phyloP scores from a whole-genome alignment of 1,140 invertebrate genomes.

The Zaprionus africanus region DNA sequence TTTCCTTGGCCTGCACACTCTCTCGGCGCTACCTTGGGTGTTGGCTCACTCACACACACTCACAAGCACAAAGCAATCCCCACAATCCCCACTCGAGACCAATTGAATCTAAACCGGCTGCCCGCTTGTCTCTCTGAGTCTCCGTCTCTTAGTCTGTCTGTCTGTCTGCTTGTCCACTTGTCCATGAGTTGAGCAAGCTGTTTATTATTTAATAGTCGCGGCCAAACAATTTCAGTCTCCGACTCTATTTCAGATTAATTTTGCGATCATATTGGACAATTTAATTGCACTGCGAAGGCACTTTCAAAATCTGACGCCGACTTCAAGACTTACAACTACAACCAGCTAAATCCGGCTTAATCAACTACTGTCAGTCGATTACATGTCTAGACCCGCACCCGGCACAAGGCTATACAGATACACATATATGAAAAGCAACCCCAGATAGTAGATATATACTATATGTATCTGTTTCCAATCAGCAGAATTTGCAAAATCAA shows the following conservation, averaged over 20 bases:
- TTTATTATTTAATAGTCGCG: slow-evolving; percentile 71
- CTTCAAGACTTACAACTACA: not conserved
- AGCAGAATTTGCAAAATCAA: too few relatives aligned
- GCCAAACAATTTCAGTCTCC: slow-evolving; percentile 31
- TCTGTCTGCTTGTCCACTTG: slow-evolving; percentile 5
- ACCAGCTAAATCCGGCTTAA: slow-evolving; percentile 1
- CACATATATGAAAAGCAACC: not conserved
- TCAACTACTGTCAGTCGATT: slow-evolving; percentile 11
- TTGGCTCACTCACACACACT: slow-evolving; percentile 35
- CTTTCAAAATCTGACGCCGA: slow-evolving; percentile 23
- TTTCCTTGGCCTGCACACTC: slow-evolving; percentile 48
- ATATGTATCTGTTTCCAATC: too few relatives aligned
- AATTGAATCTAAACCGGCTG: slow-evolving; percentile 28
- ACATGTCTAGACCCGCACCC: slow-evolving; percentile 7
- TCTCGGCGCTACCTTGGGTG: slow-evolving; percentile 48
- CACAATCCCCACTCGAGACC: slow-evolving; percentile 25
- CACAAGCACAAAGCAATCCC: slow-evolving; percentile 18
- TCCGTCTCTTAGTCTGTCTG: slow-evolving; percentile 11
- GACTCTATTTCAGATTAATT: slow-evolving; percentile 29
- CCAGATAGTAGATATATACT: too few relatives aligned
- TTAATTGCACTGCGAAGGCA: slow-evolving; percentile 28
- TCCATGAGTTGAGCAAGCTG: slow-evolving; percentile 58
- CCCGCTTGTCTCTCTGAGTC: not conserved
- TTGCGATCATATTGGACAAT: slow-evolving; percentile 20
- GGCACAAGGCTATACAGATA: not conserved